These are phyloP conservation scores for Brachionus plicatilis DNA, from an alignment of 1,140 invertebrate genomes.

Conservation along the genomic window DNA sequence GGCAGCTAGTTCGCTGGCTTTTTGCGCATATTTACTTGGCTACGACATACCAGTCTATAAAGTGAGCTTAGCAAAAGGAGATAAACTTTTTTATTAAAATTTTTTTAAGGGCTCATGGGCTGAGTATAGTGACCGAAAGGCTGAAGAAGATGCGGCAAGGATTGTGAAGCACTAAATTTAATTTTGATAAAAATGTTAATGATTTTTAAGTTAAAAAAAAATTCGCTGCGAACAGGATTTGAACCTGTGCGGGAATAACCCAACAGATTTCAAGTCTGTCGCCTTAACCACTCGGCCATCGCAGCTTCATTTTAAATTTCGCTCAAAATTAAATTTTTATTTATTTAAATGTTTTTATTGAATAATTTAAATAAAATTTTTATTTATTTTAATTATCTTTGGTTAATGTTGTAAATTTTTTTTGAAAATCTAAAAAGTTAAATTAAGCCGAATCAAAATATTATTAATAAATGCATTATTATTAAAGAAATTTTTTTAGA, in stretches of 20 bases:
- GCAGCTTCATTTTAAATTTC: background rate
- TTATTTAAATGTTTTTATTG: background rate
- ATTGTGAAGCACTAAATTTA: background rate
- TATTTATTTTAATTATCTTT: too few relatives aligned
- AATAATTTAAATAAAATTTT: background rate
- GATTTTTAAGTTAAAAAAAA: background rate
- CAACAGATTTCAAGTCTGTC: constrained; percentile 33
- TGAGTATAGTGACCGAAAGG: background rate
- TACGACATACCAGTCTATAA: background rate
- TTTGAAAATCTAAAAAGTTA: too few relatives aligned
- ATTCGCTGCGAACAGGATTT: constrained; percentile 36
- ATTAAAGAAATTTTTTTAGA: too few relatives aligned
- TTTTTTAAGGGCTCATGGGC: constrained; percentile 29
- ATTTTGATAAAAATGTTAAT: background rate
- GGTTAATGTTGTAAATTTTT: too few relatives aligned
- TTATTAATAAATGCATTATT: too few relatives aligned
- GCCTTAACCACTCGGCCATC: constrained; percentile 37
- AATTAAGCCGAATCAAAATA: too few relatives aligned
- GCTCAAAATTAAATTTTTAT: background rate
- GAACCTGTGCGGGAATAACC: constrained; percentile 18
- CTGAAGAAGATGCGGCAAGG: background rate
- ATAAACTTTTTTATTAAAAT: too few relatives aligned
- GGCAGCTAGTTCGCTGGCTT: background rate
- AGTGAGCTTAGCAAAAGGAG: background rate
- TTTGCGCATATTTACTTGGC: background rate